Base-by-base conservation (phyloP, 2,797 vertebrate genomes). In the Macrochelys suwanniensis region DNA sequence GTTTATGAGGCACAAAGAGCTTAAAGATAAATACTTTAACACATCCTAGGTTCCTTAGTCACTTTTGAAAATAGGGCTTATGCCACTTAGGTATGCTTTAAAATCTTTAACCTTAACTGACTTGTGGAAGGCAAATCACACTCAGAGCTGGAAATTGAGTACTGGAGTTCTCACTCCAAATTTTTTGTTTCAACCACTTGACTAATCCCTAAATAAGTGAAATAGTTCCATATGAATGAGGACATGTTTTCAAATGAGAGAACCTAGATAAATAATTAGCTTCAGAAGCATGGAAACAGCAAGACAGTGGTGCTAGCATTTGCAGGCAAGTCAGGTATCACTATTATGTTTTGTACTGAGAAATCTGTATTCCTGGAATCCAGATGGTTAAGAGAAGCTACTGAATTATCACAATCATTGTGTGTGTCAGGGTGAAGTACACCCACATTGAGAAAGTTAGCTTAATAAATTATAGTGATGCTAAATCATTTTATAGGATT, bases 201-300 rank as follows among this genome's bases (percentile, higher is more conserved):
- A 16, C 79, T 91, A 85, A 45, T 68, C 77, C 19, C n/a, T 85
- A 33, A 82, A 23, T 28, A 53, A 56, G n/a, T 12, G 42, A 47
- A 25, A 61, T 65, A 74, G n/a, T 8, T 79, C 19, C 31, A 82
- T 79, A n/a, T 85, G 85, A 90, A 77, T 51, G 33, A 90, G 31
- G 11, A 54, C 82, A 13, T 15, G 3, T 95, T 94, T 82, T 91
- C 80, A 85, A 79, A 8, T 57, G 54, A 88, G n/a, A 90, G 19
- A 88, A 81, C 21, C 50, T 57, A 49, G 51, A 54, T 82, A 57
- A 81, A 57, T 0, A 50, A 17, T 23, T 89, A 82, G 16, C 54
- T 71, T 76, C 45, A 78, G 47, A 25, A 90, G 15, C 50, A n/a
- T 37, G 6, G 56, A 65, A 56, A 65, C 54, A 78, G 74, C 71